Conservation (phyloP, 1,140 invertebrate genomes). For the Drosophila baimaii region DNA sequence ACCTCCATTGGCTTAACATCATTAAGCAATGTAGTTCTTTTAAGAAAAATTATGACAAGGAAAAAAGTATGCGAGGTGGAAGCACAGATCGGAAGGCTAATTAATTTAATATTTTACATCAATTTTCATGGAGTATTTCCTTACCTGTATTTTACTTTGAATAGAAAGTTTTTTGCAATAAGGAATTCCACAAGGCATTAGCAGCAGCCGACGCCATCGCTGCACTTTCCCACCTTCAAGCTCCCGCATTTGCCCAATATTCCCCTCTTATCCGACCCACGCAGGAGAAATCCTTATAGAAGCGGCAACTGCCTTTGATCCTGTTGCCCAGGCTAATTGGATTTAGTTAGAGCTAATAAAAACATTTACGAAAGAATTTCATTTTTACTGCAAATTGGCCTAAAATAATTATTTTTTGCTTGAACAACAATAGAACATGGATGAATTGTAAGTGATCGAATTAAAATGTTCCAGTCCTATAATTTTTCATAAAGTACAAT, state of each 20-base stretch:
- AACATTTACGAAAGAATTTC: conserved; percentile 74
- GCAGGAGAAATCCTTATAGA: not conserved
- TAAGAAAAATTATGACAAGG: not conserved
- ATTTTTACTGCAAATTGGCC: conserved; percentile 80
- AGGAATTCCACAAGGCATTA: conserved; percentile 64
- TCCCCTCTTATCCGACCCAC: too few species aligned
- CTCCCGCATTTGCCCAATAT: not conserved
- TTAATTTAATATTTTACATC: conserved; percentile 82
- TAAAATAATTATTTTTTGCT: conserved; percentile 71
- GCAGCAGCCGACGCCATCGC: conserved; percentile 55
- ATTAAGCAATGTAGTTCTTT: not conserved
- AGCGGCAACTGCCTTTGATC: conserved; percentile 60
- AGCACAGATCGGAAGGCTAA: conserved; percentile 50
- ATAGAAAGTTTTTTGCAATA: conserved; percentile 61
- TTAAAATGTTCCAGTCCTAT: not conserved
- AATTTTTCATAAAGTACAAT: too few species aligned
- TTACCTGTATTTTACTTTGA: conserved; percentile 1
- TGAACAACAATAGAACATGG: conserved; percentile 31
- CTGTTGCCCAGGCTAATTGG: conserved; percentile 67
- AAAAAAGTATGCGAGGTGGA: not conserved
- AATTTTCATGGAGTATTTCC: conserved; percentile 70
- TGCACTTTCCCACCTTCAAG: conserved; percentile 41
- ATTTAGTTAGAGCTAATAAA: conserved; percentile 78
- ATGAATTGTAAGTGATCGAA: conserved; percentile 21
- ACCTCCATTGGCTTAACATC: not conserved